Conservation (phyloP, 2,113 vertebrate species). For the Cebidichthys violaceus region DNA sequence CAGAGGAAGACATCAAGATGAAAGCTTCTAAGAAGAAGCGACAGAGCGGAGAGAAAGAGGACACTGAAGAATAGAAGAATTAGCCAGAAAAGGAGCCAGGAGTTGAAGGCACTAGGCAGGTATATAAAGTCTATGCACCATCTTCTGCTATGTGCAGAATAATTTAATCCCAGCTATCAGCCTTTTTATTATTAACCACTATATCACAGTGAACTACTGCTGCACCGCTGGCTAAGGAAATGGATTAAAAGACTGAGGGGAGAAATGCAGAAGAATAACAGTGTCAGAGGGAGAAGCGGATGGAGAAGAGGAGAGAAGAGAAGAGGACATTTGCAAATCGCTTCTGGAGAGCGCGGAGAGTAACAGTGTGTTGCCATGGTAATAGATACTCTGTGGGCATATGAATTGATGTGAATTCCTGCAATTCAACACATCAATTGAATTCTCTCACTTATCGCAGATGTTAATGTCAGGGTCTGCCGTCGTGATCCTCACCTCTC, state of each 20-base stretch:
- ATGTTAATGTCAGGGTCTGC: slow-evolving; percentile 42
- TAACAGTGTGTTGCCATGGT: slow-evolving; percentile 73
- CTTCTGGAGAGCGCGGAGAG: slow-evolving; percentile 35
- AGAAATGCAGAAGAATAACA: slow-evolving; percentile 36
- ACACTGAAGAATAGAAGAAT: slow-evolving; percentile 19
- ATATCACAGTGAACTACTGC: neutral
- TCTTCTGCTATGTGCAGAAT: slow-evolving; percentile 29
- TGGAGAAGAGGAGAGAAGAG: slow-evolving; percentile 15
- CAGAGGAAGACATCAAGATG: slow-evolving; percentile 40
- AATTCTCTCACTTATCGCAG: slow-evolving; percentile 43
- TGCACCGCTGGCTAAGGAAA: slow-evolving; percentile 25
- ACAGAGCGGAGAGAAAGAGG: slow-evolving; percentile 5
- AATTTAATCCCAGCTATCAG: slow-evolving; percentile 47
- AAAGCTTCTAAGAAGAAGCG: slow-evolving; percentile 26
- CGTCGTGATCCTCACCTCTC: slow-evolving; percentile 42
- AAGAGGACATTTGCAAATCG: slow-evolving; percentile 57
- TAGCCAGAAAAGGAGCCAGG: slow-evolving; percentile 4
- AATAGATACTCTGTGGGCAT: slow-evolving; percentile 64
- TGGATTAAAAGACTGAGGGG: neutral
- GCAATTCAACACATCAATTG: slow-evolving; percentile 46
- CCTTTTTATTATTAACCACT: slow-evolving; percentile 50
- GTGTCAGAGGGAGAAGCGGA: slow-evolving; percentile 46
- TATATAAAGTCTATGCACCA: slow-evolving; percentile 16
- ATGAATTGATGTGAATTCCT: slow-evolving; percentile 51
- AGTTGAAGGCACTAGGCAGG: slow-evolving; percentile 23